Evolutionary conservation across 2,888 invertebrate genomes (phyloP).

Genomic region (Xanthorhoe designata): DNA sequence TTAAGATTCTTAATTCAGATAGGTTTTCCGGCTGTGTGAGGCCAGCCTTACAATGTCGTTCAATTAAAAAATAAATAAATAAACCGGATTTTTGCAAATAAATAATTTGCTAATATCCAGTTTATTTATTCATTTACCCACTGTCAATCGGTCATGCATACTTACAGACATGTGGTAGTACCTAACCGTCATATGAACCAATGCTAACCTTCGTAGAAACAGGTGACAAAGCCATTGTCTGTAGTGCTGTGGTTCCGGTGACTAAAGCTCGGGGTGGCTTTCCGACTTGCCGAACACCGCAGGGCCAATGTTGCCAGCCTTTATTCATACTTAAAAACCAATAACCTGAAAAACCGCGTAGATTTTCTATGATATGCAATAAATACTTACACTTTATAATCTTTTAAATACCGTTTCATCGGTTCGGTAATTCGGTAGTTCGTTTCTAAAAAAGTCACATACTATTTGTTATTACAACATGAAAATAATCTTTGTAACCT

Average conservation of each 20-base stretch:
- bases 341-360: not conserved
- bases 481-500: too few relatives aligned
- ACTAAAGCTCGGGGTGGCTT: constrained; percentile 69
- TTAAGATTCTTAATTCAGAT: too few relatives aligned
- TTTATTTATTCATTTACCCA: constrained; percentile 34
- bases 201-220: constrained; percentile 64
- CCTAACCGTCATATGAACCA: constrained; percentile 33
- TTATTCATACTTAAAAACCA: not conserved
- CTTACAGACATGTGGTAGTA: constrained; percentile 30
- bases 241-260: constrained; percentile 53
- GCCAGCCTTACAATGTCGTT: too few relatives aligned
- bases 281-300: constrained; percentile 38
- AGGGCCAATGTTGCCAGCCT: constrained; percentile 24
- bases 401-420: too few relatives aligned
- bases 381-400: too few relatives aligned
- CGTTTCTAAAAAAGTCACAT: too few relatives aligned
- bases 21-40: too few relatives aligned
- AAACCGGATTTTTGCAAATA: too few relatives aligned
- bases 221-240: constrained; percentile 79
- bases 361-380: not conserved
- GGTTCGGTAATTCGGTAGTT: too few relatives aligned
- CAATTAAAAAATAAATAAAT: too few relatives aligned
- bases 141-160: constrained; percentile 38
- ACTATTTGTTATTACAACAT: too few relatives aligned
- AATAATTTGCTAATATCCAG: constrained; percentile 18